These are phyloP conservation scores for Dicrurus megarhynchus DNA, from an alignment of 2,113 vertebrate species.

Conservation along the genomic window DNA sequence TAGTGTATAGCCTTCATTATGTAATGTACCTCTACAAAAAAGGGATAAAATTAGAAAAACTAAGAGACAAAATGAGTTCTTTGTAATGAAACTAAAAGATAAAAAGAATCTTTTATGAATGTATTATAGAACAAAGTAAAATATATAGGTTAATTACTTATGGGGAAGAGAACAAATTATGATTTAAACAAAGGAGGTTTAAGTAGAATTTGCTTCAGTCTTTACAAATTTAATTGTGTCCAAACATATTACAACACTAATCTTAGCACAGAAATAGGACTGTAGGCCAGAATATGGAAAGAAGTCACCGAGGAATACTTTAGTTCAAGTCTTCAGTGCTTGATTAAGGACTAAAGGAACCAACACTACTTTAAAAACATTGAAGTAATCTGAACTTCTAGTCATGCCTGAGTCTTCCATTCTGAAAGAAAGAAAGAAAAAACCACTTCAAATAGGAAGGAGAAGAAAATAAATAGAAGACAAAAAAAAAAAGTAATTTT, in stretches of 20 bases:
- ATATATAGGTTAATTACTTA: slow-evolving; percentile 12
- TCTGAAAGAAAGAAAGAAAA: not conserved
- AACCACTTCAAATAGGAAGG: not conserved
- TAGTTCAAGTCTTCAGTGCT: not conserved
- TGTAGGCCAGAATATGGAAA: not conserved
- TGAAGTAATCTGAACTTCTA: not conserved
- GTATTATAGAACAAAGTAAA: not conserved
- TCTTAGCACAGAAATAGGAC: not conserved
- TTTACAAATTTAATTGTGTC: not conserved
- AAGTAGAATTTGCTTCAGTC: not conserved
- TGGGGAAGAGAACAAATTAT: not conserved
- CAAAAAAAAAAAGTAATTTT: not conserved
- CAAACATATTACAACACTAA: not conserved
- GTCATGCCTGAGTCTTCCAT: not conserved
- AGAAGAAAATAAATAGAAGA: not conserved
- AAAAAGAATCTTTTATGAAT: not conserved
- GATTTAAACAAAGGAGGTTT: not conserved
- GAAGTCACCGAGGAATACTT: not conserved
- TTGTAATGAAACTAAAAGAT: not conserved
- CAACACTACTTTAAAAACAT: not conserved
- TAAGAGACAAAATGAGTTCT: not conserved
- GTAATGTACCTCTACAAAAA: not conserved
- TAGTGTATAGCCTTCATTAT: not conserved
- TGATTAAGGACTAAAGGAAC: not conserved
- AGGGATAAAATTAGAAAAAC: not conserved